Percentiles rank a stretch among this genome's conserved stretches.
These are phyloP conservation scores for Oligia strigilis DNA, from an alignment of 2,888 invertebrate species.

Conservation along the genomic window DNA sequence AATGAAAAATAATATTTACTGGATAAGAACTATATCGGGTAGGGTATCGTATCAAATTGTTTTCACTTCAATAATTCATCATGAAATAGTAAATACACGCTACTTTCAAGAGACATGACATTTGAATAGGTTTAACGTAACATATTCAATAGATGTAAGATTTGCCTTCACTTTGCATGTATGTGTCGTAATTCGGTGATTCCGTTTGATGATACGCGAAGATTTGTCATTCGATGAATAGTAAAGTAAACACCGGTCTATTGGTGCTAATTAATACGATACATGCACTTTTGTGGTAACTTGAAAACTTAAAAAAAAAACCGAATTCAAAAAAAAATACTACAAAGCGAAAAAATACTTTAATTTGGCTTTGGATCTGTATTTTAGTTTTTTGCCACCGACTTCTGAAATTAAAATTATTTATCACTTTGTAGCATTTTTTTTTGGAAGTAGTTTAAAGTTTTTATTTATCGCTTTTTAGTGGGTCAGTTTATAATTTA, in stretches of 20 bases:
- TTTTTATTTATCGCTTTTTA: no score
- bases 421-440: no score
- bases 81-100: neutral
- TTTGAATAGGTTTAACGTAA: slow-evolving; percentile 30
- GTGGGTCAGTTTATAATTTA: no score
- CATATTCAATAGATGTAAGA: slow-evolving; percentile 40
- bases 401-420: no score
- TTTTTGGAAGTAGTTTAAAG: no score
- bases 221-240: slow-evolving; percentile 52
- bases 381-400: no score
- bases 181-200: slow-evolving; percentile 53
- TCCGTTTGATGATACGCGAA: slow-evolving; percentile 45
- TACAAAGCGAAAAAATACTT: no score
- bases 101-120: slow-evolving; percentile 25
- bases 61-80: neutral
- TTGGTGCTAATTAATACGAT: slow-evolving; percentile 12
- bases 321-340: no score
- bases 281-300: neutral
- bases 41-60: slow-evolving; percentile 4
- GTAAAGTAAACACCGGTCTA: slow-evolving; percentile 30
- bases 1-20: no score
- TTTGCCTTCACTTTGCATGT: slow-evolving; percentile 35
- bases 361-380: no score
- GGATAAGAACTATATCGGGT: neutral
- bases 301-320: neutral